Percentiles rank a stretch among this genome's conserved stretches.
phyloP scores from a whole-genome alignment of 2,888 invertebrate species.

The Eupeodes latifasciatus region DNA sequence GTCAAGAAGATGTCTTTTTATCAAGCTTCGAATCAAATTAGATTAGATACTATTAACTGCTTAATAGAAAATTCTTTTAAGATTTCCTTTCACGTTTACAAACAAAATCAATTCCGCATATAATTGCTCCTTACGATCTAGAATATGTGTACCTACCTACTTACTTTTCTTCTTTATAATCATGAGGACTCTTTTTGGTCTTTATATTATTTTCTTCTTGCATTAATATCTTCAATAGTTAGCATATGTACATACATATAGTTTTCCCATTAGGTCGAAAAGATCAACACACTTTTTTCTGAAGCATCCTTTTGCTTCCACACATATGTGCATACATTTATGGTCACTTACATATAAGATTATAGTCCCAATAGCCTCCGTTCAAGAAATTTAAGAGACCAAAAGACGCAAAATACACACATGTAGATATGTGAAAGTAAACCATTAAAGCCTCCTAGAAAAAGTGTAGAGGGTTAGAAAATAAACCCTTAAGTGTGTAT shows the following conservation, averaged over 20 bases:
- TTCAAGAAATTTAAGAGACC: conserved; percentile 51
- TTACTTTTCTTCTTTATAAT: background rate
- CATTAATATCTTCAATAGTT: conserved; percentile 40
- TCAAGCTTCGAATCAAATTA: no score
- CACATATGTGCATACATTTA: background rate
- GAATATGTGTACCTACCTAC: background rate
- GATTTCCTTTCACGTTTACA: conserved; percentile 43
- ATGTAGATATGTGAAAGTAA: background rate
- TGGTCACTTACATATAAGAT: background rate
- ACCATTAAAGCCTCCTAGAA: conserved; percentile 48
- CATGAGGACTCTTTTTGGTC: background rate
- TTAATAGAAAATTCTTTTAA: conserved; percentile 1
- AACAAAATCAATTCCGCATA: conserved; percentile 48
- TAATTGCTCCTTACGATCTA: conserved; percentile 30
- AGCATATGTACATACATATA: background rate
- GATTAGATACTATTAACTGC: background rate
- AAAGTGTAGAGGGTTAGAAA: conserved; percentile 52
- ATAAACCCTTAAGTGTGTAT: conserved; percentile 36
- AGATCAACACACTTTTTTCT: conserved; percentile 59
- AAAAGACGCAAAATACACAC: conserved; percentile 35
- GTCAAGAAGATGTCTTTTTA: no score
- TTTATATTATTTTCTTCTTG: background rate
- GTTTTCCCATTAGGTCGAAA: conserved; percentile 31
- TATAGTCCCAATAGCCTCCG: background rate
- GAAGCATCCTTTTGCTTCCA: conserved; percentile 34